Conservation (phyloP, 2,888 invertebrate species). For the Portevinia maculata region DNA sequence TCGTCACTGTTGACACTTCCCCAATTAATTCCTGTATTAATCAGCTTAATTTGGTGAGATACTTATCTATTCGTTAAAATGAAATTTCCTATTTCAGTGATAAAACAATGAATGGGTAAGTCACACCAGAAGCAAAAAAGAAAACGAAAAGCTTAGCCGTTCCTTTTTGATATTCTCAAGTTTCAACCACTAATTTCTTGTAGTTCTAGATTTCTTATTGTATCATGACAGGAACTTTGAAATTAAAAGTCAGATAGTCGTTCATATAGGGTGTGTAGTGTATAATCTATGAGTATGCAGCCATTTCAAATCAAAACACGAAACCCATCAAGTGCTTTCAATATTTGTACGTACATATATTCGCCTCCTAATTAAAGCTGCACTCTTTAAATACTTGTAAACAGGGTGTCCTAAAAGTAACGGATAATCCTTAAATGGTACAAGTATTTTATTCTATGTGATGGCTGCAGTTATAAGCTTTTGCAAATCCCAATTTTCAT, state of each 20-base stretch:
- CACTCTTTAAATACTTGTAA: neutral
- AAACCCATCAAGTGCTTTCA: conserved; percentile 35
- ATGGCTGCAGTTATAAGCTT: too few relatives aligned
- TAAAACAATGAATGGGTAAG: conserved; percentile 6
- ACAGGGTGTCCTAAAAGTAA: too few relatives aligned
- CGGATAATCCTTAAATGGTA: too few relatives aligned
- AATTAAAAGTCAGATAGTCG: too few relatives aligned
- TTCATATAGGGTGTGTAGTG: too few relatives aligned
- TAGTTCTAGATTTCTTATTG: conserved; percentile 20
- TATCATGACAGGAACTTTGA: neutral
- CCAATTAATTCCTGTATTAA: conserved; percentile 19
- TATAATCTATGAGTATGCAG: neutral
- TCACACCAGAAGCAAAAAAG: conserved; percentile 20
- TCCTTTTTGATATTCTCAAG: conserved; percentile 21
- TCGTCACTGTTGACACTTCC: neutral
- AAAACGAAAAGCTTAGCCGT: conserved; percentile 2
- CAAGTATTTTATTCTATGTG: too few relatives aligned
- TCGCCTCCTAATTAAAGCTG: conserved; percentile 2
- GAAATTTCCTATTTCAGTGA: conserved; percentile 16
- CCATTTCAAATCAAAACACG: conserved; percentile 36
- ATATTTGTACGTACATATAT: neutral
- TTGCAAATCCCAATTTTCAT: too few relatives aligned
- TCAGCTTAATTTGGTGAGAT: conserved; percentile 25
- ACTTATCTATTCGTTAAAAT: conserved; percentile 16
- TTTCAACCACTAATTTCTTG: conserved; percentile 9